A percentile compares a stretch with the other conserved stretches of the same genome.
Evolutionary conservation across 2,888 invertebrate species (phyloP).

Genomic region (Trileptium ribeirensis): DNA sequence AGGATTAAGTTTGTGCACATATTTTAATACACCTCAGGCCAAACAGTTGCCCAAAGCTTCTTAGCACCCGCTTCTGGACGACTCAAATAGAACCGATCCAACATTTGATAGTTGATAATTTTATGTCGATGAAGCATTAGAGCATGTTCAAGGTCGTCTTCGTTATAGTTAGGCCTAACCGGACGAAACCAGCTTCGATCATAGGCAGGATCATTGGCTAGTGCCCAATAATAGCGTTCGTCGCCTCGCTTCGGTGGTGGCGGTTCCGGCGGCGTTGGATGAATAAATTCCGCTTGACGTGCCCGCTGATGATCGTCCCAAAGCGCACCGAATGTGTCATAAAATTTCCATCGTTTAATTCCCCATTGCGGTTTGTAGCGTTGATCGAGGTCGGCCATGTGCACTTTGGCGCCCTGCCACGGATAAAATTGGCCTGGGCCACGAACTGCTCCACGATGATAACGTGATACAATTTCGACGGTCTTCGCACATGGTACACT

Average conservation of each 20-base stretch:
- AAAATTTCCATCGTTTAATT: background rate
- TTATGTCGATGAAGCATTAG: background rate
- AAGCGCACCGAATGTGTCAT: background rate
- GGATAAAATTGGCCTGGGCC: background rate
- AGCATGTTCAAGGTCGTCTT: background rate
- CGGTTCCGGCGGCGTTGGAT: background rate
- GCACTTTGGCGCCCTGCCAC: background rate
- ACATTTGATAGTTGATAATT: background rate
- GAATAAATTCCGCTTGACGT: background rate
- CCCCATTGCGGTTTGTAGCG: background rate
- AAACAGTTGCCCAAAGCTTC: background rate
- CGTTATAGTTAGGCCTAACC: background rate
- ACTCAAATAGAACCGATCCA: background rate
- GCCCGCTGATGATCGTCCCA: background rate
- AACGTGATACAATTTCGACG: background rate
- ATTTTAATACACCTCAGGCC: background rate
- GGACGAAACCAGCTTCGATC: background rate
- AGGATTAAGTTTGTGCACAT: too few species aligned
- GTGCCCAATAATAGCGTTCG: background rate
- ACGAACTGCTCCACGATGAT: background rate
- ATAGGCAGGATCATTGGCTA: background rate
- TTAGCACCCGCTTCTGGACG: background rate
- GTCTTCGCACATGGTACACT: background rate
- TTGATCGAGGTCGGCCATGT: background rate
- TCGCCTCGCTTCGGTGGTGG: background rate